Evolutionary conservation across 2,113 vertebrate genomes (phyloP), one percentile per base, ranked within the genome.

Genomic region (Phylloscopus trochiloides): DNA sequence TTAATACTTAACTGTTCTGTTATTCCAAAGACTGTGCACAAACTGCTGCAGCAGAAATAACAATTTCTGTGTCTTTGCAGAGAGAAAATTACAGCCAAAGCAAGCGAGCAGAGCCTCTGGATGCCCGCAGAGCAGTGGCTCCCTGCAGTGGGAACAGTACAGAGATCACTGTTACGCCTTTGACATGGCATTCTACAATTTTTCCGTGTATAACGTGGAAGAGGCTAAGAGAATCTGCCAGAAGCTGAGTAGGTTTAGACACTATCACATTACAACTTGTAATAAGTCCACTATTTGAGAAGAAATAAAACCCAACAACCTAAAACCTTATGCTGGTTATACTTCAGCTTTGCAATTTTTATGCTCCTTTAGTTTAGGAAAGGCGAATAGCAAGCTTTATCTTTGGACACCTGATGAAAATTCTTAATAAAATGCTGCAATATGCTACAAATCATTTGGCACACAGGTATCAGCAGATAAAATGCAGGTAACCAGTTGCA

Each of bases 151-250:
- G 99, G 91, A 99, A n/a, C 97, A 98, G 86, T 98, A 98, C 47
- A 91, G 97, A 85, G 97, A 97, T 71, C 97, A 99, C 80, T 99
- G 99, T 57, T 99, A 99, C 0, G 97, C 96, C 3, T 98, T 99
- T 61, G 96, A 99, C 94, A 98, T 98, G 96, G 98, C 94, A 1
- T 97, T 99, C 92, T 98, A 98, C 97, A 99, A 98, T 96, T 99
- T 98, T 93, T 98, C 93, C 1, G 96, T 98, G 22, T 98, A 98
- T 96, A 98, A 61, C 20, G 98, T 97, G 89, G 92, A 97, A 50
- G 95, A 97, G 25, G 99, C 99, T 74, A 98, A 92, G 92, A 83
- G 40, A 48, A 75, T 99, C 84, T 99, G 99, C 96, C 86, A 91
- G 92, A 84, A 94, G 68, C 96, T 99, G 83, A 98, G 99, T 99